Conservation (phyloP, 2,113 vertebrate genomes). For the Sylvietta virens region DNA sequence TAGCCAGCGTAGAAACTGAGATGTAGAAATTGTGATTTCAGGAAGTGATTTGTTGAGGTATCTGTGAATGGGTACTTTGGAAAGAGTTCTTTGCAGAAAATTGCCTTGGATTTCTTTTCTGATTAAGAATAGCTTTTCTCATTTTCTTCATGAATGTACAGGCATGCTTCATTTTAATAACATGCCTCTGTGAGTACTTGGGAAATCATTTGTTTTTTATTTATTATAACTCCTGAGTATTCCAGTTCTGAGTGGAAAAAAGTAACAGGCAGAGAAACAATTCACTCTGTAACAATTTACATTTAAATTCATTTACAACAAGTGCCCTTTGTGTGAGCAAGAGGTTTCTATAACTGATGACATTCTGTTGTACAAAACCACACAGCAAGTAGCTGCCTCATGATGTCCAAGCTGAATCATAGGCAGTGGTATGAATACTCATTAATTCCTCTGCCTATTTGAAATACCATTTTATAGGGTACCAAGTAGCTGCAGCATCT, state of each 20-base stretch:
- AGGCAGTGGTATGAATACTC: not conserved
- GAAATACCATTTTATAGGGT: not conserved
- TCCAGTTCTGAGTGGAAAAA: not conserved
- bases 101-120: not conserved
- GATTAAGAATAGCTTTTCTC: not conserved
- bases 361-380: not conserved
- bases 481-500: not conserved
- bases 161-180: not conserved
- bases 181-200: not conserved
- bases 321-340: not conserved
- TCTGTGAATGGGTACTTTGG: not conserved
- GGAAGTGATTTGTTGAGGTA: not conserved
- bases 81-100: not conserved
- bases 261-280: not conserved
- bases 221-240: not conserved
- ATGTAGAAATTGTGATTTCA: not conserved
- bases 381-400: not conserved
- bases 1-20: rapidly evolving
- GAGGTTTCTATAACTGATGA: not conserved
- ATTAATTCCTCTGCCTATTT: not conserved
- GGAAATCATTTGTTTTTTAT: not conserved
- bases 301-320: conserved; percentile 23
- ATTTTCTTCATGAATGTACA: conserved; percentile 24
- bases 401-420: not conserved
- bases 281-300: conserved; percentile 6